These are phyloP conservation scores for Agrotis segetum DNA, from an alignment of 2,888 invertebrate species.

Conservation along the genomic window DNA sequence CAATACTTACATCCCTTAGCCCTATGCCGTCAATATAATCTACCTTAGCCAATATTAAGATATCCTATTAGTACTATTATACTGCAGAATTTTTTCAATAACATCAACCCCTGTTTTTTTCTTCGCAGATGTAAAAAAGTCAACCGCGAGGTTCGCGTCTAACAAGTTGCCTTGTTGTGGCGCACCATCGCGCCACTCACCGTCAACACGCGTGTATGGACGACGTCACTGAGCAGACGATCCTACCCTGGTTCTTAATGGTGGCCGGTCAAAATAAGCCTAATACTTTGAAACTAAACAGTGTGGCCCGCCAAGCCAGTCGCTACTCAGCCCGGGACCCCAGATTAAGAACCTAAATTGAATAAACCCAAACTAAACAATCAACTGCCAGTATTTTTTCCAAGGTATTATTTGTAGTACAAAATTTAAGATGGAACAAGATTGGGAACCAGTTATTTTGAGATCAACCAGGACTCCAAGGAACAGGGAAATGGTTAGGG, in stretches of 20 bases:
- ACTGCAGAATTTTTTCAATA: too few species aligned
- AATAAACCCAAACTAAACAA: slow-evolving; percentile 53
- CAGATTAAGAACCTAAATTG: slow-evolving; percentile 90
- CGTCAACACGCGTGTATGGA: slow-evolving; percentile 83
- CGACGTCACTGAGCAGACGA: slow-evolving; percentile 70
- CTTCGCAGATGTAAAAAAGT: slow-evolving; percentile 62
- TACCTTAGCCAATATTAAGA: too few species aligned
- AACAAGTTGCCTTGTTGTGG: slow-evolving; percentile 70
- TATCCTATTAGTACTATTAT: too few species aligned
- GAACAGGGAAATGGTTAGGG: slow-evolving; percentile 70
- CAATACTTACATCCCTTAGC: too few species aligned
- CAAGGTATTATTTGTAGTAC: slow-evolving; percentile 76
- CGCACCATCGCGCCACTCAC: slow-evolving; percentile 77
- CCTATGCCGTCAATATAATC: too few species aligned
- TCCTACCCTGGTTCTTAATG: slow-evolving; percentile 89
- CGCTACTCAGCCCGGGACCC: slow-evolving; percentile 90
- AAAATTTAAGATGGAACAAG: slow-evolving; percentile 78
- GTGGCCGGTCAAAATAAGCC: slow-evolving; percentile 90
- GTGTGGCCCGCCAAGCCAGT: slow-evolving; percentile 88
- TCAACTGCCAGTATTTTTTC: slow-evolving; percentile 83
- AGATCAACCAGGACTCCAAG: slow-evolving; percentile 81
- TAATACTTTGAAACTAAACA: slow-evolving; percentile 87
- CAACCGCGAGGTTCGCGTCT: slow-evolving; percentile 27
- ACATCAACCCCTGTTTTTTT: background rate
- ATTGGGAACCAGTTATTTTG: slow-evolving; percentile 76